Evolutionary conservation across 2,113 vertebrate genomes (phyloP), one percentile per base, ranked within the genome.

Genomic region (Daubentonia madagascariensis): DNA sequence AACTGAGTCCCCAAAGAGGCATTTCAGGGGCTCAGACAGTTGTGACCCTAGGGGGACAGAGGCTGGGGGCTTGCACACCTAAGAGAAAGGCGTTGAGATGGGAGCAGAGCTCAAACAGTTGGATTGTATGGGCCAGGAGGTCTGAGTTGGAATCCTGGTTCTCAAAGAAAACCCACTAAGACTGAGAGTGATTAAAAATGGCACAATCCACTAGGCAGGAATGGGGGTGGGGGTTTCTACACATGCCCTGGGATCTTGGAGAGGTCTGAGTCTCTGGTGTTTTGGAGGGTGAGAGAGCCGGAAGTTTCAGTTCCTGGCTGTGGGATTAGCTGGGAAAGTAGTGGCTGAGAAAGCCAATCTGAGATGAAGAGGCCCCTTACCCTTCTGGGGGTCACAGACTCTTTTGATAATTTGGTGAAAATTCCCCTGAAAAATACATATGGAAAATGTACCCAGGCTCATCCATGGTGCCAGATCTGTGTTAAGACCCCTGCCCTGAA

Each of bases 381-480:
- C 54, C 37, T 54, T 40, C 57, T 10, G 65, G 54, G 5, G 23
- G 23, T 83, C 81, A 37, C 73, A 91, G 45, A 16, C 83, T 78
- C 16, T 10, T 73, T 94, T 43, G 50, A 63, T 40, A 78, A 72
- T 81, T 80, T 7, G 32, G 22, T 67, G 23, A 86, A 91, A 43
- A 54, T 35, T 54, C 18, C 8, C 30, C 54, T 93, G 32, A 48
- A 70, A 81, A 81, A 70, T 28, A 61, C 3, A 40, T 13, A 9
- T 5, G 5, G 40, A 72, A 37, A n/a, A 59, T 13, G 23, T 40
- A 65, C 45, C 35, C 32, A 25, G 85, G 18, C 45, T 70, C 20
- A 6, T 52, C 20, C 45, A 6, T 17, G 48, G 30, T 18, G 10
- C 52, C 59, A 0, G 0, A 3, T n/a, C n/a, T 14, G 1, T 32